Conservation (phyloP, 2,888 invertebrate species). For the Adelognathus sp. region DNA sequence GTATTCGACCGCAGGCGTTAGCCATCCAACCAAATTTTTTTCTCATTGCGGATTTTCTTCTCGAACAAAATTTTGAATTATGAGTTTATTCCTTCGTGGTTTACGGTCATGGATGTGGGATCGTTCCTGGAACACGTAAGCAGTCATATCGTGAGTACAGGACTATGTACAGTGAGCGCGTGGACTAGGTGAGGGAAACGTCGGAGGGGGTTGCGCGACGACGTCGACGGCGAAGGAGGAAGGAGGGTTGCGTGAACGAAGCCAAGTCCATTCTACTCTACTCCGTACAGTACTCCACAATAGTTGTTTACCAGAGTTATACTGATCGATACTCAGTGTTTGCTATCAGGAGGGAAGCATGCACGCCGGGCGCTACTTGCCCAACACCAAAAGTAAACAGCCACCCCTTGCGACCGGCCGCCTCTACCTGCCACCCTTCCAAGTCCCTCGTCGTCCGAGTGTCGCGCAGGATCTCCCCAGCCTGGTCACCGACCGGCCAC, state of each 20-base stretch:
- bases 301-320: constrained; percentile 80
- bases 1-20: no score
- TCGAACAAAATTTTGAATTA: no score
- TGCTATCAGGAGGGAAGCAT: constrained; percentile 79
- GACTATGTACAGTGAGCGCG: constrained; percentile 21
- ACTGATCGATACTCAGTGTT: constrained; percentile 81
- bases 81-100: constrained; percentile 3
- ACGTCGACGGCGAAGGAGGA: constrained; percentile 60
- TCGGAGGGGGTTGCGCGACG: constrained; percentile 57
- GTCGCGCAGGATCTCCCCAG: constrained; percentile 40
- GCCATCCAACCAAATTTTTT: no score
- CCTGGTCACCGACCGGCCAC: constrained; percentile 39
- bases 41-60: no score
- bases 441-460: constrained; percentile 45
- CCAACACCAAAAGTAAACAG: constrained; percentile 79
- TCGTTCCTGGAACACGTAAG: constrained; percentile 74
- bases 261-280: constrained; percentile 73
- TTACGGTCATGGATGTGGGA: background rate
- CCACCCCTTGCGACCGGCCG: constrained; percentile 64
- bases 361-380: constrained; percentile 78
- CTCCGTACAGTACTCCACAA: constrained; percentile 77
- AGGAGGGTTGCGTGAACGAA: constrained; percentile 62
- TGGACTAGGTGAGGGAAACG: constrained; percentile 47
- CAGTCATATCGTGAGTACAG: constrained; percentile 74
- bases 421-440: constrained; percentile 60